phyloP scores from a whole-genome alignment of 2,888 invertebrate genomes.

The Biston betularia region DNA sequence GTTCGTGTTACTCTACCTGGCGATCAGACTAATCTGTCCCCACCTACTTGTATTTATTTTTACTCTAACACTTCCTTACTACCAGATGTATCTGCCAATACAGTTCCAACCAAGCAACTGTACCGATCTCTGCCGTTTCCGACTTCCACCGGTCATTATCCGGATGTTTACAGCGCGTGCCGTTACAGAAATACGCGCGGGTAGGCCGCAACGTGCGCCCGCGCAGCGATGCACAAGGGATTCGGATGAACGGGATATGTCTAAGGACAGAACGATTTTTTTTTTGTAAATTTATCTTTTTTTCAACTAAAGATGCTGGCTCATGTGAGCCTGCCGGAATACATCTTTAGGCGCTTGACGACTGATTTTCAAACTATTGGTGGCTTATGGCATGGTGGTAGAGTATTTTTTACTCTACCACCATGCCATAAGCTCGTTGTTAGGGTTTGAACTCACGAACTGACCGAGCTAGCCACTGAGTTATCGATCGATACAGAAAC shows the following conservation, averaged over 20 bases:
- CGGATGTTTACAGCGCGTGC: constrained; percentile 79
- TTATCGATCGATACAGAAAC: too few relatives aligned
- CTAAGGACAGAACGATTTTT: constrained; percentile 9
- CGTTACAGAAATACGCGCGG: constrained; percentile 58
- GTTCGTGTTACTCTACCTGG: neutral
- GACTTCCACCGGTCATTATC: constrained; percentile 60
- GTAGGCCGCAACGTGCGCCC: constrained; percentile 27
- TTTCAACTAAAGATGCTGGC: too few relatives aligned
- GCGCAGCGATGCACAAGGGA: constrained; percentile 33
- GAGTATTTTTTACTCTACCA: neutral
- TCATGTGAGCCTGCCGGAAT: too few relatives aligned
- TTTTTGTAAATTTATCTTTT: too few relatives aligned
- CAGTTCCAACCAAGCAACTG: constrained; percentile 21
- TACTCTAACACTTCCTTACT: neutral
- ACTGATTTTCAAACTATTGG: too few relatives aligned
- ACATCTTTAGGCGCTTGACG: too few relatives aligned
- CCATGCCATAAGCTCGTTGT: neutral
- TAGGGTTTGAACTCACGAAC: too few relatives aligned
- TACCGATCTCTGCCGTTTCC: constrained; percentile 42
- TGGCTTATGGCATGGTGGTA: too few relatives aligned
- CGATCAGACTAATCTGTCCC: too few relatives aligned
- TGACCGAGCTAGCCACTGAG: too few relatives aligned
- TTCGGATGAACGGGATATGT: neutral
- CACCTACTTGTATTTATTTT: constrained; percentile 3
- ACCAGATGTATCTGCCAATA: constrained; percentile 10